These are phyloP conservation scores for Ophioninae sp. DNA, from an alignment of 2,888 invertebrate genomes.

Conservation along the genomic window DNA sequence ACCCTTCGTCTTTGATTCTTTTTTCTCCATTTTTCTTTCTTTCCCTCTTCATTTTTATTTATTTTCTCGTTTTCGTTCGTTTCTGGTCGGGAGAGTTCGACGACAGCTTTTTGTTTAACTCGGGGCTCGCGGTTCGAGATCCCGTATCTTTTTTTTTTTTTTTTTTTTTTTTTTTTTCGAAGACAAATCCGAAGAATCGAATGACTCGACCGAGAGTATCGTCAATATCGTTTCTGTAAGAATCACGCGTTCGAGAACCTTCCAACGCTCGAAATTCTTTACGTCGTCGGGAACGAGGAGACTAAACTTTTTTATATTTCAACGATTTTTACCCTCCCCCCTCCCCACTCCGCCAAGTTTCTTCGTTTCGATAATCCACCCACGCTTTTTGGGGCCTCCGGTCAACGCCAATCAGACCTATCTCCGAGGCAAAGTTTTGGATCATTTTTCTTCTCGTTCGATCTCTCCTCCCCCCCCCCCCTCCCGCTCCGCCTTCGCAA, in stretches of 20 bases:
- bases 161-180: no score
- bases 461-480: not conserved
- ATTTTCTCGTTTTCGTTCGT: no score
- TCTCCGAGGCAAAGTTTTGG: not conserved
- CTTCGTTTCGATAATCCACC: conserved; percentile 1
- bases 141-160: conserved; percentile 25
- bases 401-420: conserved; percentile 42
- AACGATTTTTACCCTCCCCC: no score
- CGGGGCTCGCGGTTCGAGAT: conserved; percentile 18
- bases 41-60: no score
- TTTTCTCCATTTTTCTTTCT: conserved; percentile 5
- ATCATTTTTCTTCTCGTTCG: not conserved
- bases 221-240: conserved; percentile 14
- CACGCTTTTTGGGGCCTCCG: conserved; percentile 10
- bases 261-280: not conserved
- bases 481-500: no score
- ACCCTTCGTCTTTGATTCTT: conserved; percentile 2
- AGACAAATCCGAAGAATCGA: conserved; percentile 31
- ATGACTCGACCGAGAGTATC: not conserved
- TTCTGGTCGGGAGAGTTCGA: conserved; percentile 23
- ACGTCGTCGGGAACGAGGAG: not conserved
- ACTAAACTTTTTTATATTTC: not conserved
- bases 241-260: conserved; percentile 11
- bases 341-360: no score
- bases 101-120: conserved; percentile 54